phyloP scores from a whole-genome alignment of 2,888 invertebrate species.

The Tetropium fuscum region DNA sequence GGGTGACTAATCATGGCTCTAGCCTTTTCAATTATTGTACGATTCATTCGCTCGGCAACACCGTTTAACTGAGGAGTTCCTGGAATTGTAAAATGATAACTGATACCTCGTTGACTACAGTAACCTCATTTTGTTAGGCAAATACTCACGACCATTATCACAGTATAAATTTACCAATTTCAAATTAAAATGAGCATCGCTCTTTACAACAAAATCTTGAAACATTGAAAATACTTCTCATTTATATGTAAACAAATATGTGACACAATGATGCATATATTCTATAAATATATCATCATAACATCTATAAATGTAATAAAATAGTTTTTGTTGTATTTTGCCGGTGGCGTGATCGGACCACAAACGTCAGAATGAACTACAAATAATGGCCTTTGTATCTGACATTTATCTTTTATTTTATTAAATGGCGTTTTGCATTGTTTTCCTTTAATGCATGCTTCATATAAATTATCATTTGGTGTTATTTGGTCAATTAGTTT shows the following conservation, averaged over 20 bases:
- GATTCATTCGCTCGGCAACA: conserved; percentile 57
- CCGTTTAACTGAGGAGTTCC: conserved; percentile 61
- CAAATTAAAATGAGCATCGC: conserved; percentile 25
- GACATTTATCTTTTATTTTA: no score
- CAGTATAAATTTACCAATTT: conserved; percentile 39
- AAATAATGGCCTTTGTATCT: no score
- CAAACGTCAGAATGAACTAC: no score
- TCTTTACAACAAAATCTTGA: conserved; percentile 22
- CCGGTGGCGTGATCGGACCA: no score
- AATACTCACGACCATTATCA: conserved; percentile 38
- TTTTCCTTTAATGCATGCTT: conserved; percentile 14
- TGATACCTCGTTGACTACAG: no score
- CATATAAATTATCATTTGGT: conserved; percentile 18
- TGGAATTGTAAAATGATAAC: no score
- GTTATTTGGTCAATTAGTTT: conserved; percentile 16
- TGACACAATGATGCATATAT: conserved; percentile 56
- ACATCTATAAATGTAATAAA: conserved; percentile 57
- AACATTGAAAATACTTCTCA: conserved; percentile 31
- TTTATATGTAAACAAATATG: conserved; percentile 45
- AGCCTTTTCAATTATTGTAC: conserved; percentile 59
- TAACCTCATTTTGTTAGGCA: conserved; percentile 43
- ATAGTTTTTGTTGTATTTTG: conserved; percentile 54
- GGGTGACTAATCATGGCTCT: conserved; percentile 53
- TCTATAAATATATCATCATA: no score
- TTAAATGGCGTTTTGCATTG: no score